Percentiles rank a stretch among this genome's conserved stretches.
phyloP scores from a whole-genome alignment of 2,888 invertebrate genomes.

The Tribolium freemani region DNA sequence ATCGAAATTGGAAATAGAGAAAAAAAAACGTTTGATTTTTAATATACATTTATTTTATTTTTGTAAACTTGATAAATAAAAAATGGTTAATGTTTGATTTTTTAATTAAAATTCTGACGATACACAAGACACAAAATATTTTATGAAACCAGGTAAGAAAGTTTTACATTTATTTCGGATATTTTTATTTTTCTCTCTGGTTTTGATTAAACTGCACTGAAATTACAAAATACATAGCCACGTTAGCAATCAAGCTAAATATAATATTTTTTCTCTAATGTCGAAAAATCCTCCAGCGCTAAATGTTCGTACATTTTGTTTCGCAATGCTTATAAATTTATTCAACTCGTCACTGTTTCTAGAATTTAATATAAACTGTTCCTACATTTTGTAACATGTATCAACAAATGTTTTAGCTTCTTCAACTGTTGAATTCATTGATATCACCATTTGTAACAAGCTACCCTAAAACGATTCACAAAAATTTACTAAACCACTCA shows the following conservation, averaged over 20 bases:
- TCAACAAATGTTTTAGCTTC: neutral
- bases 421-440: neutral
- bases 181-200: too few species aligned
- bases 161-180: too few species aligned
- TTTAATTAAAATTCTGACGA: too few species aligned
- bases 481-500: neutral
- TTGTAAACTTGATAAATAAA: too few species aligned
- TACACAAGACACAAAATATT: too few species aligned
- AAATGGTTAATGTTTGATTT: too few species aligned
- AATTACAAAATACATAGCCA: conserved; percentile 9
- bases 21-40: too few species aligned
- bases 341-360: neutral
- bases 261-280: neutral
- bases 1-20: too few species aligned
- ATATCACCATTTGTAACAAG: neutral
- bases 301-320: neutral
- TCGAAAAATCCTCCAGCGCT: conserved; percentile 9
- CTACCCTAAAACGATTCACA: neutral
- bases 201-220: conserved; percentile 4
- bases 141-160: too few species aligned
- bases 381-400: neutral
- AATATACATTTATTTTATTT: too few species aligned
- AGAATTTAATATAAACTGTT: neutral
- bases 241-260: neutral
- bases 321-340: too few species aligned